Evolutionary conservation across 2,888 invertebrate species (phyloP), one percentile per base, ranked within the genome.

Genomic region (Dorcus parallelipipedus): DNA sequence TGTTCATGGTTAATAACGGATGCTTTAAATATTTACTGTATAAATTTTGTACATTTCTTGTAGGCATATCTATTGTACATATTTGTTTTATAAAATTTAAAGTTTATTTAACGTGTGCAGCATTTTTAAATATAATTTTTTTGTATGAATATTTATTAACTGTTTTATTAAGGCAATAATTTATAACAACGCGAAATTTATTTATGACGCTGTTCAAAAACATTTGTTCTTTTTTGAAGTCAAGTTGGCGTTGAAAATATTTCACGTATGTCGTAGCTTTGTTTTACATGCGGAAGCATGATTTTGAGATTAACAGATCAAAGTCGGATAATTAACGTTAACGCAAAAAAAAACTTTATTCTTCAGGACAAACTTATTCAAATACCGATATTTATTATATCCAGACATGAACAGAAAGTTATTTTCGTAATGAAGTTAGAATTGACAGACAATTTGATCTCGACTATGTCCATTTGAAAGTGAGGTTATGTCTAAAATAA

Each of bases 21-120:
- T 33, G 26, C 26, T 33, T 33, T 33, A 33, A 33, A 33, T 33
- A 33, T 33, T 33, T 33, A 33, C 26, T 33, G 26, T 33, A 33
- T 6, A 33, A 33, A 45, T 17, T 45, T 45, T 45, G 45, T 45
- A 45, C 17, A 45, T 45, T 45, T 45, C 8, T 20, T 4, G 20
- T 45, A 20, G 17, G 17, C 17, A 45, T 10, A 45, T 45, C 45
- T 6, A 33, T 33, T 33, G 26, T 33, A 33, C 26, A 33, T 33
- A 33, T 7, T 33, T 33, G 26, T 33, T 33, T 33, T 33, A 33
- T 33, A 33, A 45, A 45, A 20, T 9, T 45, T 45, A 45, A 23
- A 45, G 17, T 45, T 45, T 45, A 45, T 45, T 45, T 45, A 45
- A 45, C 7, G 23, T 45, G 20, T 45, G 45, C 45, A 45, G 45